Conservation (phyloP, 2,797 vertebrate genomes). For the Chaunax sp. region DNA sequence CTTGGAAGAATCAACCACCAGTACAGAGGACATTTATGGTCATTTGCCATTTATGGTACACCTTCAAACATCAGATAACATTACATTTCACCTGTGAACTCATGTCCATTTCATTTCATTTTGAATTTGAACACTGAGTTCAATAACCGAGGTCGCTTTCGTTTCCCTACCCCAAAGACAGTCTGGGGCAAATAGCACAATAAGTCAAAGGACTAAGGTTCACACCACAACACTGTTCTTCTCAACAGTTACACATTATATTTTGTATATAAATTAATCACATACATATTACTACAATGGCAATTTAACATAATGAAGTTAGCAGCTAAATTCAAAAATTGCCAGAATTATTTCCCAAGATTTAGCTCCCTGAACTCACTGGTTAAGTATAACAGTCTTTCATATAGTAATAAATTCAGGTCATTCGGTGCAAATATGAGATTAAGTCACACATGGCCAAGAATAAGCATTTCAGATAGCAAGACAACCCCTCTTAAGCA, state of each 20-base stretch:
- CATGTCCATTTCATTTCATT: not conserved
- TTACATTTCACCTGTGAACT: not conserved
- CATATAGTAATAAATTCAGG: not conserved
- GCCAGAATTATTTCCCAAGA: not conserved
- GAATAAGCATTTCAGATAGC: not conserved
- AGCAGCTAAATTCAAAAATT: not conserved
- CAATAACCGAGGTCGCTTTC: not conserved
- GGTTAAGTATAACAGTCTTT: not conserved
- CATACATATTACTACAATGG: not conserved
- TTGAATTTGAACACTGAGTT: not conserved
- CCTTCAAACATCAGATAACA: conserved; percentile 23
- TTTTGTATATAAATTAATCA: not conserved
- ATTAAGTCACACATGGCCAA: not conserved
- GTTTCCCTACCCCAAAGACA: not conserved
- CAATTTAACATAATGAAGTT: not conserved
- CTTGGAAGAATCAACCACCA: conserved; percentile 1
- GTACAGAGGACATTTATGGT: not conserved
- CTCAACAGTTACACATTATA: conserved; percentile 7
- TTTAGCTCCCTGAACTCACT: not conserved
- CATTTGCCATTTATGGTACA: not conserved
- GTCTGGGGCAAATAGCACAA: not conserved
- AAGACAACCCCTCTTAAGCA: not conserved
- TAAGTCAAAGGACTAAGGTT: not conserved
- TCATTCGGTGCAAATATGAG: not conserved
- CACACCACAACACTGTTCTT: not conserved